Conservation (phyloP, 2,113 vertebrate genomes). For the Piaya cayana region DNA sequence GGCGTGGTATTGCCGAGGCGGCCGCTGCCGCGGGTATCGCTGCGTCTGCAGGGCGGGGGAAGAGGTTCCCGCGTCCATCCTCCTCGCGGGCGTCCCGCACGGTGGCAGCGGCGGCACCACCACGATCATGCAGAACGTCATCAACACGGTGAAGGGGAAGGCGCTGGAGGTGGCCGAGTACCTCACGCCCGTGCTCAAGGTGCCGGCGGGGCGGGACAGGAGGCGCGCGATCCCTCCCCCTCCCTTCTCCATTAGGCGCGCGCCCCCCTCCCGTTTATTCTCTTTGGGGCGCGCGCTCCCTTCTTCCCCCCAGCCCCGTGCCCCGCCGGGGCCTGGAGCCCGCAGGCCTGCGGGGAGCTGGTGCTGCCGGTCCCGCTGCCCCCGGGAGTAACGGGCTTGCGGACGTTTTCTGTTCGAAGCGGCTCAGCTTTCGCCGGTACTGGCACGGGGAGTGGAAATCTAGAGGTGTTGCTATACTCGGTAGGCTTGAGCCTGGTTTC, state of each 20-base stretch:
- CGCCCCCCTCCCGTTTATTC: no score
- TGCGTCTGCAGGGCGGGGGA: not conserved
- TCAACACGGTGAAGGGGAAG: slow-evolving; percentile 96
- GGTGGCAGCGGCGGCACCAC: no score
- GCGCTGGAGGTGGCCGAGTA: slow-evolving; percentile 96
- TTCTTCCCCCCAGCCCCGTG: no score
- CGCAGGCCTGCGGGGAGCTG: not conserved
- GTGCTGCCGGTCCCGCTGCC: no score
- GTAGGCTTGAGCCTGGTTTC: not conserved
- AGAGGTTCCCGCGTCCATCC: not conserved
- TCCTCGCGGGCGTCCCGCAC: not conserved
- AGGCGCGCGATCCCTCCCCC: no score
- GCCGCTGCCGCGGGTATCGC: not conserved
- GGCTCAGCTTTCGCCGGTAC: not conserved
- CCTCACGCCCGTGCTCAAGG: slow-evolving; percentile 95
- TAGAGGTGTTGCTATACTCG: rapidly evolving
- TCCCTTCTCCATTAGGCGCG: no score
- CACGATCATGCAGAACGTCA: slow-evolving; percentile 90
- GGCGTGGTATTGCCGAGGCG: not conserved
- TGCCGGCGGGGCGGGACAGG: no score
- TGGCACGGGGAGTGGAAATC: not conserved
- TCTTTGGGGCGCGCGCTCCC: no score
- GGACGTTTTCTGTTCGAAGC: not conserved
- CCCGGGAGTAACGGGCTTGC: rapidly evolving
- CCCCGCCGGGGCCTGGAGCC: no score